Evolutionary conservation across 1,140 invertebrate species (phyloP), one percentile per base, ranked within the genome.

Genomic region (Nephila pilipes): DNA sequence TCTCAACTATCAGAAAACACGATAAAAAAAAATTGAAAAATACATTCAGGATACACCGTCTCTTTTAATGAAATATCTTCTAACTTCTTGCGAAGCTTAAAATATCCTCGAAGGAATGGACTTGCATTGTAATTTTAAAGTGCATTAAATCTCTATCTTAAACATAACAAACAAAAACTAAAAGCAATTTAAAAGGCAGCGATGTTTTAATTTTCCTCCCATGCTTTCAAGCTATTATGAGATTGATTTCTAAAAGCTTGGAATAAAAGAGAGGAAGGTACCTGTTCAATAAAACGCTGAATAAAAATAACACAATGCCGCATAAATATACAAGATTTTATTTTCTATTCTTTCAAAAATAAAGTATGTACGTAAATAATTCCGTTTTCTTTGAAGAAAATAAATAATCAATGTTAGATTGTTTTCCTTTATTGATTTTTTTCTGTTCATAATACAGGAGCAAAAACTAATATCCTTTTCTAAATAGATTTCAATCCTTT

Each of bases 61-160:
- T 75, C 32, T 32, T 75, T 75, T 75, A 75, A 75, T 75, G 69
- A 32, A 75, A 75, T 75, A 29, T 36, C 69, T 18, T 18, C 29
- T 60, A 60, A 18, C 58, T 46, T 46, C 12, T 46, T 10, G 0
- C 6, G 4, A 46, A 5, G 29, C 0, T 75, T 20, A 20, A 32
- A 14, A 6, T 14, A 29, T 65, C 63, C 63, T 65, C 2, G 22
- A 25, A 8, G 25, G 69, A 75, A 36, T 75, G 69, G 29, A 36
- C 18, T 65, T 65, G n/a, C 25, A 36, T 75, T 75, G 69, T 36
- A 36, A 75, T 75, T 4, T 75, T 75, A 75, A 75, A 36, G 69
- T 5, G 3, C 69, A 75, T 75, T 75, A 75, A 32, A 75, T 75
- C 29, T 20, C 20, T 0, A 36, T 29, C 0, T 5, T 32, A 75